Evolutionary conservation across 2,888 invertebrate genomes (phyloP).

Genomic region (Platerodrilus igneus): DNA sequence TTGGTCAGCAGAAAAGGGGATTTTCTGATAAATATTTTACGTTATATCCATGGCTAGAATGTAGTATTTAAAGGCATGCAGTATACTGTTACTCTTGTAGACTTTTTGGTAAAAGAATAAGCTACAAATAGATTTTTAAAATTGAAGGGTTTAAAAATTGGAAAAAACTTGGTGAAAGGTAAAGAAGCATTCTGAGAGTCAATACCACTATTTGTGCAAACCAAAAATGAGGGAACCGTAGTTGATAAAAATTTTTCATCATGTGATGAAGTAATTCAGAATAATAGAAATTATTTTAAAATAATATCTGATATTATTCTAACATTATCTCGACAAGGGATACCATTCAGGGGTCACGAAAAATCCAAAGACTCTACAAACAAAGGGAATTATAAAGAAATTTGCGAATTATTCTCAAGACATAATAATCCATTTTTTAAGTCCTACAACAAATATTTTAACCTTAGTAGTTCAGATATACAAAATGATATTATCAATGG

Average conservation of each 20-base stretch:
- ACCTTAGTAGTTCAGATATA: conserved; percentile 7
- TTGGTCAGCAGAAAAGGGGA: no score
- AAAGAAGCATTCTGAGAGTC: no score
- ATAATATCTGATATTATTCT: conserved; percentile 11
- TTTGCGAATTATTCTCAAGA: conserved; percentile 28
- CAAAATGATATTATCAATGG: no score
- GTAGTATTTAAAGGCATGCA: no score
- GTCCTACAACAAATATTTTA: conserved; percentile 10
- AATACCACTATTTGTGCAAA: conserved; percentile 10
- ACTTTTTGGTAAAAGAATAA: no score
- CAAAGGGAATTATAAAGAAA: conserved; percentile 28
- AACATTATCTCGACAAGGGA: conserved; percentile 16
- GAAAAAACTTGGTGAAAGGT: no score
- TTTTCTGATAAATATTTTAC: no score
- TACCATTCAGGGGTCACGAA: conserved; percentile 31
- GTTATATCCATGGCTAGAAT: no score
- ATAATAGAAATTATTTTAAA: conserved; percentile 15
- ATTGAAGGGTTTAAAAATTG: no score
- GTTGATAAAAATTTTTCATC: conserved; percentile 7
- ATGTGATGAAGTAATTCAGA: conserved; percentile 6
- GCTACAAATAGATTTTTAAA: no score
- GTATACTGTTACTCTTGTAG: no score
- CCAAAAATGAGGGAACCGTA: conserved; percentile 9
- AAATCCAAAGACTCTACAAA: conserved; percentile 27
- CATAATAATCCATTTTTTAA: conserved; percentile 23